phyloP scores from a whole-genome alignment of 2,888 invertebrate species.

The Crepidodera aurea region DNA sequence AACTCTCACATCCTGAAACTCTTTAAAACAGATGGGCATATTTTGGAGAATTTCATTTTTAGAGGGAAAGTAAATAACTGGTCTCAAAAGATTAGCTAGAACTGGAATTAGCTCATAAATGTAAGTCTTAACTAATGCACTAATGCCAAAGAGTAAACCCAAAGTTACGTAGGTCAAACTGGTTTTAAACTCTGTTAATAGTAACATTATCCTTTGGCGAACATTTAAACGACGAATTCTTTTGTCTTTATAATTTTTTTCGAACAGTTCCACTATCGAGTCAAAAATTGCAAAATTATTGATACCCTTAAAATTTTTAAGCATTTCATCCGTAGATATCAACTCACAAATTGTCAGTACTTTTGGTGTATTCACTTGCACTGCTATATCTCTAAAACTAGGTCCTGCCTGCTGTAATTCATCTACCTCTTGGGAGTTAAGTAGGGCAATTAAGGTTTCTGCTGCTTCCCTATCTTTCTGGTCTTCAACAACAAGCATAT shows the following conservation, averaged over 20 bases:
- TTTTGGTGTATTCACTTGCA: constrained; percentile 7
- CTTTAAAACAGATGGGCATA: constrained; percentile 14
- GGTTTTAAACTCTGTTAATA: constrained; percentile 32
- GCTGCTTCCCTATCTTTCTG: neutral
- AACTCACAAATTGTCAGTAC: constrained; percentile 21
- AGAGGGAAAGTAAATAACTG: constrained; percentile 12
- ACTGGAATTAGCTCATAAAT: constrained; percentile 27
- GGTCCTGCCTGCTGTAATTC: neutral
- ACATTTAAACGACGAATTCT: constrained; percentile 26
- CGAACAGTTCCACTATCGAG: constrained; percentile 27
- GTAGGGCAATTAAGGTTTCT: neutral
- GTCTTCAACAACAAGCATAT: neutral
- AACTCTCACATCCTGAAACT: constrained; percentile 18
- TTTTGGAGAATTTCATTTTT: constrained; percentile 16
- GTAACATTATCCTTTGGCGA: constrained; percentile 21
- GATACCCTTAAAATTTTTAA: constrained; percentile 23
- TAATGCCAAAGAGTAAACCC: constrained; percentile 21
- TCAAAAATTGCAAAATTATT: constrained; percentile 23
- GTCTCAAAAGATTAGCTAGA: constrained; percentile 24
- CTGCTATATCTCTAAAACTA: constrained; percentile 1
- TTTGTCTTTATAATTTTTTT: constrained; percentile 14
- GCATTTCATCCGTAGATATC: constrained; percentile 15
- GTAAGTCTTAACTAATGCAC: constrained; percentile 5
- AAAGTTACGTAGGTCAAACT: constrained; percentile 31
- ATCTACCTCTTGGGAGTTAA: neutral